Percentiles rank a stretch among this genome's conserved stretches.
phyloP scores from a whole-genome alignment of 2,888 invertebrate genomes.

The Athetis lepigone region DNA sequence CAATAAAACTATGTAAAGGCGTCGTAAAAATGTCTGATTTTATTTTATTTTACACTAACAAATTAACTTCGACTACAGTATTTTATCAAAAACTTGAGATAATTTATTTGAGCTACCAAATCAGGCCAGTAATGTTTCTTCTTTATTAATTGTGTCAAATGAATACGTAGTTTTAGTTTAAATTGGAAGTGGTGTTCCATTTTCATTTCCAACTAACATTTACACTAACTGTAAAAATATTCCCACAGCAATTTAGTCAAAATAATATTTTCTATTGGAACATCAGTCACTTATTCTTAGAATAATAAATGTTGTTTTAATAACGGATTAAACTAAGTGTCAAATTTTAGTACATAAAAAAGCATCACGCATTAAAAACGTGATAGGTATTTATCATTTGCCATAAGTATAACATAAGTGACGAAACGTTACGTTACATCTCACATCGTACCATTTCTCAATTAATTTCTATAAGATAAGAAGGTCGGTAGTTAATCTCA shows the following conservation, averaged over 20 bases:
- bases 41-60: neutral
- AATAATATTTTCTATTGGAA: neutral
- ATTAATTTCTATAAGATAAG: constrained; percentile 26
- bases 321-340: no score
- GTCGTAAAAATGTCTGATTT: constrained; percentile 8
- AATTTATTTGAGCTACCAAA: neutral
- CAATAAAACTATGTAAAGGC: neutral
- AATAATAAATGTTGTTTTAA: no score
- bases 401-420: neutral
- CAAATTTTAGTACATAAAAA: neutral
- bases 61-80: neutral
- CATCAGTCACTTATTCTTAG: neutral
- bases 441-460: neutral
- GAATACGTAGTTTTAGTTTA: neutral
- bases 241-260: neutral
- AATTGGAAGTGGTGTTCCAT: neutral
- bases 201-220: constrained; percentile 5
- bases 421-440: constrained; percentile 16
- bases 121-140: neutral
- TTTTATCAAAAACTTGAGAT: neutral
- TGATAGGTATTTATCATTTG: constrained; percentile 1
- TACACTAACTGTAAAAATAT: no score
- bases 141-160: neutral
- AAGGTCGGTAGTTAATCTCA: constrained; percentile 9
- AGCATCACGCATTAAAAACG: constrained; percentile 3